These are phyloP conservation scores for Rhizomys pruinosus DNA, from an alignment of 2,113 vertebrate genomes.

Conservation along the genomic window DNA sequence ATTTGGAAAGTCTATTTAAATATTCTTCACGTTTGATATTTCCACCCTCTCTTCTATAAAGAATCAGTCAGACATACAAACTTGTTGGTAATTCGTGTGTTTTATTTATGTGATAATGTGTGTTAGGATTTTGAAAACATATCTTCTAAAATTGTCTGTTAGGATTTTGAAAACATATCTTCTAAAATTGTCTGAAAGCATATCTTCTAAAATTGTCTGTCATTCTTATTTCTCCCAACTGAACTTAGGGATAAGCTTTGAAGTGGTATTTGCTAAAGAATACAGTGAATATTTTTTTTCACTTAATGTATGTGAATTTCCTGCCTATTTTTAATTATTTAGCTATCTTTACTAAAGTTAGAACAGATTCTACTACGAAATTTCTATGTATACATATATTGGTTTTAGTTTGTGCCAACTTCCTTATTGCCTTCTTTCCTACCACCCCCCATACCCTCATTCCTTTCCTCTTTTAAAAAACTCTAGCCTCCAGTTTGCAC, in stretches of 20 bases:
- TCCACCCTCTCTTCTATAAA: background rate
- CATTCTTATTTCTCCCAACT: background rate
- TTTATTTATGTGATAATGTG: background rate
- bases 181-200: slow-evolving; percentile 23
- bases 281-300: background rate
- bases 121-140: background rate
- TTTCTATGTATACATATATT: background rate
- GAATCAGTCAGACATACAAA: background rate
- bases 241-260: background rate
- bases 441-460: background rate
- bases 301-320: background rate
- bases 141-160: background rate
- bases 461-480: background rate
- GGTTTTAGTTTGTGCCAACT: background rate
- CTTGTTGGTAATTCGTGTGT: background rate
- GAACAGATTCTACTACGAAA: background rate
- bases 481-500: too few relatives aligned
- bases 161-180: background rate
- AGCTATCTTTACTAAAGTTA: background rate
- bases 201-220: background rate
- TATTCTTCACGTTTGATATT: slow-evolving; percentile 23
- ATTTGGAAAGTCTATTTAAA: slow-evolving; percentile 61
- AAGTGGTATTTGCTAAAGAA: slow-evolving; percentile 20
- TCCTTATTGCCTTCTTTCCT: background rate
- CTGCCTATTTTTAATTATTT: background rate